phyloP scores from a whole-genome alignment of 2,113 vertebrate genomes.

The Hippocampus comes region DNA sequence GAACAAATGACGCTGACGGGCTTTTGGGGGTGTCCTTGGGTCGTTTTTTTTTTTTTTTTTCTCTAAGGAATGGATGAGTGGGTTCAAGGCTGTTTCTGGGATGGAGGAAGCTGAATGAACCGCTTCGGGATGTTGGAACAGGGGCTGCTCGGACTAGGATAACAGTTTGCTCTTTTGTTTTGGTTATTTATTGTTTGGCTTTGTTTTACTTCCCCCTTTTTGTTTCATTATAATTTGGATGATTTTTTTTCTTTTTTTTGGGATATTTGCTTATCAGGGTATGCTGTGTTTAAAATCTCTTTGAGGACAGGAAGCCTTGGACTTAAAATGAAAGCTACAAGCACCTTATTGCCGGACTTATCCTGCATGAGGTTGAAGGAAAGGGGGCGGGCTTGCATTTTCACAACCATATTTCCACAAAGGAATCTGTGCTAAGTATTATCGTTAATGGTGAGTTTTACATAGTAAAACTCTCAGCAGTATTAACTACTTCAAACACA shows the following conservation, averaged over 20 bases:
- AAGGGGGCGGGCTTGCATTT: slow-evolving; percentile 45
- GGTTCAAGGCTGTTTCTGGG: slow-evolving; percentile 18
- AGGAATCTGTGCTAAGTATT: slow-evolving; percentile 37
- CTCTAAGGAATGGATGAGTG: slow-evolving; percentile 23
- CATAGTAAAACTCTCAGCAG: slow-evolving; percentile 52
- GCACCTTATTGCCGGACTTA: slow-evolving; percentile 72
- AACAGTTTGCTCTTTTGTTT: slow-evolving; percentile 53
- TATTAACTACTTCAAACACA: slow-evolving; percentile 62
- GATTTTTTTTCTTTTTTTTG: background rate
- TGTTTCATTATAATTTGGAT: slow-evolving; percentile 53
- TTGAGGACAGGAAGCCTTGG: slow-evolving; percentile 45
- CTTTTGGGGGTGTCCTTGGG: slow-evolving; percentile 66
- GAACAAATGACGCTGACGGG: slow-evolving; percentile 71
- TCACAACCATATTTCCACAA: slow-evolving; percentile 43
- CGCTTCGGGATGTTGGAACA: slow-evolving; percentile 43
- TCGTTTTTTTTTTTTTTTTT: slow-evolving; percentile 15
- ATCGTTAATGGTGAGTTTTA: slow-evolving; percentile 41
- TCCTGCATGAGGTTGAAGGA: slow-evolving; percentile 61
- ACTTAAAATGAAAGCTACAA: slow-evolving; percentile 72
- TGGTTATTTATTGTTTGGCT: slow-evolving; percentile 60
- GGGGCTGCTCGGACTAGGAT: slow-evolving; percentile 55
- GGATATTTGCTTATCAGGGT: slow-evolving; percentile 64
- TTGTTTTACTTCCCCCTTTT: slow-evolving; percentile 52
- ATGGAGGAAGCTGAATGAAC: slow-evolving; percentile 39
- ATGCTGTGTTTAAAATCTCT: slow-evolving; percentile 62